Conservation (phyloP, 2,113 vertebrate species). For the Dissostichus mawsoni region DNA sequence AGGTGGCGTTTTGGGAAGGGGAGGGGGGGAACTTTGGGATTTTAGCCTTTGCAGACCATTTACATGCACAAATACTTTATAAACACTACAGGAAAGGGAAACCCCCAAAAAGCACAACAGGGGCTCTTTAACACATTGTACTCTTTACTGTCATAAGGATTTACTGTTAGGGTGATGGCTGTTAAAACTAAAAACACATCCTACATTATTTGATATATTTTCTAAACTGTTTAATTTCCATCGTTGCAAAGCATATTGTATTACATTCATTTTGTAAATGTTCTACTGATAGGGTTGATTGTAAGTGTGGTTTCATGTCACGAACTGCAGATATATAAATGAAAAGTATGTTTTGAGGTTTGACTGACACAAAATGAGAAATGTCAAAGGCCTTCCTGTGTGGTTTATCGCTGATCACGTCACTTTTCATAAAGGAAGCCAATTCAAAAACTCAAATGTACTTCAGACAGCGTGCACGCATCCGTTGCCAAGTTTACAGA, state of each 20-base stretch:
- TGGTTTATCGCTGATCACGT: conserved; percentile 48
- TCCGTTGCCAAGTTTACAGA: neutral
- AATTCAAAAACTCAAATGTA: neutral
- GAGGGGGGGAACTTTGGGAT: too few relatives aligned
- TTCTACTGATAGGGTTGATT: too few relatives aligned
- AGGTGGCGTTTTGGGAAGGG: too few relatives aligned
- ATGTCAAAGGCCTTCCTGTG: conserved; percentile 50
- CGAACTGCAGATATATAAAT: neutral
- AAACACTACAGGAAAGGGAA: too few relatives aligned
- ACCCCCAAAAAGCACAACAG: too few relatives aligned
- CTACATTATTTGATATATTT: neutral
- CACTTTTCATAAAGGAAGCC: conserved; percentile 31
- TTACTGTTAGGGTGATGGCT: too few relatives aligned
- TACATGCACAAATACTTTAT: too few relatives aligned
- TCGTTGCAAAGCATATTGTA: neutral
- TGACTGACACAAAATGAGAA: conserved; percentile 25
- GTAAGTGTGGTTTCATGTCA: neutral
- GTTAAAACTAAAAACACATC: neutral
- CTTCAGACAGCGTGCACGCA: neutral
- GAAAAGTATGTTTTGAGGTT: conserved; percentile 5
- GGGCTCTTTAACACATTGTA: too few relatives aligned
- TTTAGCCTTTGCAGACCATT: too few relatives aligned
- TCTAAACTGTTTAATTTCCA: neutral
- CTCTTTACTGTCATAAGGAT: too few relatives aligned
- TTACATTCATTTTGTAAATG: neutral